A percentile compares a stretch with the other conserved stretches of the same genome.
These are phyloP conservation scores for Chrysopa pallens DNA, from an alignment of 1,140 invertebrate genomes.

Conservation along the genomic window DNA sequence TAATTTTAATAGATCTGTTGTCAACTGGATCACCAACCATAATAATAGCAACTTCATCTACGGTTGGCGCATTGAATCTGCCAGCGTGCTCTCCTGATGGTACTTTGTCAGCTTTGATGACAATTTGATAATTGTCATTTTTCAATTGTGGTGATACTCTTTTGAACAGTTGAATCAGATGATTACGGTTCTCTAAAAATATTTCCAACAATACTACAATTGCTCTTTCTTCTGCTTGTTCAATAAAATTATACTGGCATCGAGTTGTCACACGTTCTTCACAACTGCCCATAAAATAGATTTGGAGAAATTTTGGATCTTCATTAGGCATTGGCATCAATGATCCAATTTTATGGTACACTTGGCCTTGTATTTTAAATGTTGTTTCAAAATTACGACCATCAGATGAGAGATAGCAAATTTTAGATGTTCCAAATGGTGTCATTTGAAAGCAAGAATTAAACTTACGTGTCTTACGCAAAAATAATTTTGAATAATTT, in stretches of 20 bases:
- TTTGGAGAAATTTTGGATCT: constrained; percentile 22
- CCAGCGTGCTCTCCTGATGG: constrained; percentile 12
- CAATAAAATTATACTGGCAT: too few relatives aligned
- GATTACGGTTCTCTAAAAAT: constrained; percentile 12
- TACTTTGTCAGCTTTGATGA: constrained; percentile 13
- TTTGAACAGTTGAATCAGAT: constrained; percentile 11
- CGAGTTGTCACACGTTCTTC: neutral
- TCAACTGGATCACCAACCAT: constrained; percentile 7
- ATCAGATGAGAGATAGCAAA: too few relatives aligned
- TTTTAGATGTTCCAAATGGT: constrained; percentile 20
- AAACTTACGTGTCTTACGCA: constrained; percentile 20
- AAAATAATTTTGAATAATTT: constrained; percentile 19
- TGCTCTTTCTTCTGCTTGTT: too few relatives aligned
- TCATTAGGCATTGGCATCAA: constrained; percentile 14
- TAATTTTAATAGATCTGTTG: constrained; percentile 1
- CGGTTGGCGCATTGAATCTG: constrained; percentile 11
- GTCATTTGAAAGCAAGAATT: constrained; percentile 11
- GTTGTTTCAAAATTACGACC: neutral
- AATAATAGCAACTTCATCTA: constrained; percentile 10
- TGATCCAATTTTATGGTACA: constrained; percentile 24
- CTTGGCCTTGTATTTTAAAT: constrained; percentile 28
- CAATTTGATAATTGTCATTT: constrained; percentile 6
- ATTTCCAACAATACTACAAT: too few relatives aligned
- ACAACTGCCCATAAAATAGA: constrained; percentile 20
- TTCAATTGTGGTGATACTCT: constrained; percentile 9